phyloP scores from a whole-genome alignment of 2,113 vertebrate genomes.

The Girardinichthys multiradiatus region DNA sequence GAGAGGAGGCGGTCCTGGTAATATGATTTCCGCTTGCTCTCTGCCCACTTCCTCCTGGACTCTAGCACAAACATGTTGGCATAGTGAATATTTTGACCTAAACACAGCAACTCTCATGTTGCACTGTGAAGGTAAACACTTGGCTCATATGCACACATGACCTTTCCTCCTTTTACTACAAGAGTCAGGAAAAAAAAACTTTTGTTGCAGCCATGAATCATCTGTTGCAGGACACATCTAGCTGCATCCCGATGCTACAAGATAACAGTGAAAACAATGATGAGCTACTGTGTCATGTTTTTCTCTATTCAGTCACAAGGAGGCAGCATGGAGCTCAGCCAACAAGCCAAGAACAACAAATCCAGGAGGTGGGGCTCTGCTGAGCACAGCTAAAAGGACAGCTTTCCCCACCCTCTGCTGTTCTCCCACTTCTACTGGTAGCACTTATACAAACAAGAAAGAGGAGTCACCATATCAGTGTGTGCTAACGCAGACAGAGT shows the following conservation, averaged over 20 bases:
- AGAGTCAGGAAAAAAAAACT: neutral
- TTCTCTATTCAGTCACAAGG: constrained; percentile 55
- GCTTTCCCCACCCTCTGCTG: constrained; percentile 51
- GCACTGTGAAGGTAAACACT: neutral
- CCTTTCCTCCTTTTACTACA: neutral
- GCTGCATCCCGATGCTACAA: constrained; percentile 37
- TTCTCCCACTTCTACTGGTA: constrained; percentile 51
- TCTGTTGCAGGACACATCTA: constrained; percentile 37
- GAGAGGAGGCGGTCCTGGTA: constrained; percentile 39
- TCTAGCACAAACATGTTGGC: neutral
- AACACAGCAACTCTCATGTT: constrained; percentile 21
- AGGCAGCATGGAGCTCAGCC: constrained; percentile 65
- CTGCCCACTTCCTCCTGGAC: constrained; percentile 5
- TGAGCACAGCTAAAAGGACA: constrained; percentile 71
- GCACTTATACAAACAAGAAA: constrained; percentile 67
- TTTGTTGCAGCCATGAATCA: constrained; percentile 8
- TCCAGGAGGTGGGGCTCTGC: constrained; percentile 63
- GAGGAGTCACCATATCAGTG: constrained; percentile 48
- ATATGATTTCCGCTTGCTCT: constrained; percentile 38
- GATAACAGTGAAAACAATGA: constrained; percentile 46
- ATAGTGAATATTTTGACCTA: constrained; percentile 27
- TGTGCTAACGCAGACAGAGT: constrained; percentile 16
- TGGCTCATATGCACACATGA: neutral
- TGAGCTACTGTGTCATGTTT: constrained; percentile 24
- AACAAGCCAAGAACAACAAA: constrained; percentile 73